Evolutionary conservation across 2,797 vertebrate genomes (phyloP).

Genomic region (Pseudochirops corinnae): DNA sequence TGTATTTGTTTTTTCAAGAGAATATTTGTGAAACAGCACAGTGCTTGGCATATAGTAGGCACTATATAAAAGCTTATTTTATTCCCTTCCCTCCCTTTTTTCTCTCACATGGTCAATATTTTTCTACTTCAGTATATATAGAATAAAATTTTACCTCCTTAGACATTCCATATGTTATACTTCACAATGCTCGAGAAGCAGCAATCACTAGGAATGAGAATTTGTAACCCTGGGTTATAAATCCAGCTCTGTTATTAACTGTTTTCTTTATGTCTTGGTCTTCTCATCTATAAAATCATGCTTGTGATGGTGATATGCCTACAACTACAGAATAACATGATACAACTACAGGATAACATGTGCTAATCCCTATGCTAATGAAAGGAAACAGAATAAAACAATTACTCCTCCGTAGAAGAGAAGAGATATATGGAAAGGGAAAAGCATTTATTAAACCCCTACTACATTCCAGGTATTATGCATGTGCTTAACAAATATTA

Average conservation of each 20-base stretch:
- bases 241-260: slow-evolving; percentile 34
- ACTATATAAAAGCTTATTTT: slow-evolving; percentile 29
- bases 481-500: not conserved
- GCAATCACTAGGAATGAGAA: slow-evolving; percentile 8
- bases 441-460: not conserved
- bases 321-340: not conserved
- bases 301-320: not conserved
- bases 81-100: not conserved
- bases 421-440: not conserved
- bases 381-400: not conserved
- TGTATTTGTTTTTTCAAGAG: not conserved
- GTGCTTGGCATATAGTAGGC: not conserved
- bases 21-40: not conserved
- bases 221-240: not conserved
- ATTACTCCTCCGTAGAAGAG: not conserved
- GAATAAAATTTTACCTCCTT: slow-evolving; percentile 20
- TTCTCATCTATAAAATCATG: slow-evolving; percentile 10
- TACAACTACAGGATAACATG: not conserved
- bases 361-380: not conserved
- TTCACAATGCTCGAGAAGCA: not conserved
- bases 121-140: slow-evolving; percentile 32
- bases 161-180: slow-evolving; percentile 16
- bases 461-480: not conserved
- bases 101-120: not conserved
- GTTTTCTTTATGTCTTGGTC: slow-evolving; percentile 20